Evolutionary conservation across 2,113 vertebrate genomes (phyloP).

Genomic region (Phalacrocorax brasilianus): DNA sequence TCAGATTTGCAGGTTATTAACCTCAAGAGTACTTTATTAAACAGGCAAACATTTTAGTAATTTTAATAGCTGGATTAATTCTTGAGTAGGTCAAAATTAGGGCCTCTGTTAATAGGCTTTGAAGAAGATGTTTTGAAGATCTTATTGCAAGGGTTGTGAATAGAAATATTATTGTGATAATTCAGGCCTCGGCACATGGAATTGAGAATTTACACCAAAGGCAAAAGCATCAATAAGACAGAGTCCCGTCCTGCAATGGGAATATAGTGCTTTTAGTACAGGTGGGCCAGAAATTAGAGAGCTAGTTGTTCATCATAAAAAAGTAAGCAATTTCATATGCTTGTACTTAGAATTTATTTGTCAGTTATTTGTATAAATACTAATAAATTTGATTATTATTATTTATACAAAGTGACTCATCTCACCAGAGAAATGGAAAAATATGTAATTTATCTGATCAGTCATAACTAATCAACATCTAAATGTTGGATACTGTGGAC

Average conservation of each 20-base stretch:
- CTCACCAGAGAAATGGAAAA: background rate
- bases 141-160: background rate
- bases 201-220: background rate
- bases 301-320: background rate
- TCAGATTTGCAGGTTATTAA: constrained; percentile 9
- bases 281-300: background rate
- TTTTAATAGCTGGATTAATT: constrained; percentile 8
- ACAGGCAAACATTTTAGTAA: constrained; percentile 13
- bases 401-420: background rate
- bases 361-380: background rate
- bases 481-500: background rate
- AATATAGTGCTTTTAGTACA: background rate
- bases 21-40: constrained; percentile 13
- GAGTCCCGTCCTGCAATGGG: background rate
- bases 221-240: background rate
- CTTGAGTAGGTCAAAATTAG: background rate
- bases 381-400: background rate
- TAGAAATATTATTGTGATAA: background rate
- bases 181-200: background rate
- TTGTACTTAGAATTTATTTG: background rate
- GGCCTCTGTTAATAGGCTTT: background rate
- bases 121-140: background rate
- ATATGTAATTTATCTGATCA: background rate
- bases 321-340: background rate
- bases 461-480: background rate